Evolutionary conservation across 2,797 vertebrate genomes (phyloP), one percentile per base, ranked within the genome.

Genomic region (Moxostoma hubbsi): DNA sequence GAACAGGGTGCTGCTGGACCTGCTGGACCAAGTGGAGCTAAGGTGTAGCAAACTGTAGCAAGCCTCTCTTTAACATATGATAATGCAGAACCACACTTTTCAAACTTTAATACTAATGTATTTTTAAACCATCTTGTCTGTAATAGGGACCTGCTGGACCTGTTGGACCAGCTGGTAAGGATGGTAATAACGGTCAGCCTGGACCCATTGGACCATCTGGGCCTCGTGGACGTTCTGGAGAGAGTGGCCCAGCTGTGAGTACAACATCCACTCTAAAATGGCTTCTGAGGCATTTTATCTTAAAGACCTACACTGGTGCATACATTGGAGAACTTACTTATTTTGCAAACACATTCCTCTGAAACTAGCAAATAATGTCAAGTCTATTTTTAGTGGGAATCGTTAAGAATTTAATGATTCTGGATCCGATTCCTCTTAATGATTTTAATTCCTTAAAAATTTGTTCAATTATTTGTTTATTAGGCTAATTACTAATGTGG

Each of bases 201-300:
- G 97, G 98, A 11, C 96, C 96, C 72, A 95, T 99, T 4, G 98
- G 98, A 57, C 96, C 98, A 24, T 95, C 97, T 0, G 97, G 98
- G 65, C 96, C 97, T 78, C 97, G 98, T 13, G 98, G 98, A 85
- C 96, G 97, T 53, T 95, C 96, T 81, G 97, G 98, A 79, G 98
- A 99, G 92, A 75, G 91, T 11, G 98, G 98, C 15, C 94, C 96
- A 0, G 87, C 94, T 88, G 98, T 99, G 89, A 89, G 97, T 95
- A 84, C 11, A 70, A 11, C 53, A 15, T 18, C 45, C 18, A 51
- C 6, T 1, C 5, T 50, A 15, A 15, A 62, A 43, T 36, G 36
- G 36, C 36, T 36, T 36, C 36, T 36, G 36, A 36, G 36, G 3
- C 36, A 36, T 36, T 36, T 36, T 12, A 4, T 36, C 36, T 36